These are phyloP conservation scores for Plestiodon gilberti DNA, from an alignment of 2,113 vertebrate species.

Conservation along the genomic window DNA sequence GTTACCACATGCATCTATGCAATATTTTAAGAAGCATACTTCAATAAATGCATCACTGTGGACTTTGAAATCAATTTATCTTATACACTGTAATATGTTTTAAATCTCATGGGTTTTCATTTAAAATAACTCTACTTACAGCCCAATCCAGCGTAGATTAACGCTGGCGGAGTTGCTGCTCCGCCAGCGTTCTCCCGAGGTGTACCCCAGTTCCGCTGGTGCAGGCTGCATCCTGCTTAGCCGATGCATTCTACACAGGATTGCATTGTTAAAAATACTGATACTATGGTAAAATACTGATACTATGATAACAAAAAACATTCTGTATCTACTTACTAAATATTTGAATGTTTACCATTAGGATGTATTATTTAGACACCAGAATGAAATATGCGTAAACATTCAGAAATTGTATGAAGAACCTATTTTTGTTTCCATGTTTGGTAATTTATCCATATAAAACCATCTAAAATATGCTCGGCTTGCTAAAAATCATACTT, in stretches of 20 bases:
- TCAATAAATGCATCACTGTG: conserved; percentile 20
- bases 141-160: too few species aligned
- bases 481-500: neutral
- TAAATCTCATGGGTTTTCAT: conserved; percentile 36
- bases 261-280: too few species aligned
- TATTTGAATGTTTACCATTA: neutral
- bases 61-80: neutral
- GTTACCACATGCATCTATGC: conserved; percentile 18
- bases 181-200: too few species aligned
- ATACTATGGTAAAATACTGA: neutral
- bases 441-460: conserved; percentile 26
- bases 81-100: neutral
- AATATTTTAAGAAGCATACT: conserved; percentile 30
- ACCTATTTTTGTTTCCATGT: neutral
- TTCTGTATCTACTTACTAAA: conserved; percentile 4
- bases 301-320: neutral
- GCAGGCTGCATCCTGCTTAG: too few species aligned
- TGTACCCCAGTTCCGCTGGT: too few species aligned
- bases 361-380: neutral
- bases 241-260: too few species aligned
- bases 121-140: neutral
- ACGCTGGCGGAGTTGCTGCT: too few species aligned
- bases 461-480: conserved; percentile 35
- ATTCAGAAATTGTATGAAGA: neutral
- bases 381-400: conserved; percentile 15